These are phyloP conservation scores for Meda fulgida DNA, from an alignment of 2,797 vertebrate genomes.

Conservation along the genomic window DNA sequence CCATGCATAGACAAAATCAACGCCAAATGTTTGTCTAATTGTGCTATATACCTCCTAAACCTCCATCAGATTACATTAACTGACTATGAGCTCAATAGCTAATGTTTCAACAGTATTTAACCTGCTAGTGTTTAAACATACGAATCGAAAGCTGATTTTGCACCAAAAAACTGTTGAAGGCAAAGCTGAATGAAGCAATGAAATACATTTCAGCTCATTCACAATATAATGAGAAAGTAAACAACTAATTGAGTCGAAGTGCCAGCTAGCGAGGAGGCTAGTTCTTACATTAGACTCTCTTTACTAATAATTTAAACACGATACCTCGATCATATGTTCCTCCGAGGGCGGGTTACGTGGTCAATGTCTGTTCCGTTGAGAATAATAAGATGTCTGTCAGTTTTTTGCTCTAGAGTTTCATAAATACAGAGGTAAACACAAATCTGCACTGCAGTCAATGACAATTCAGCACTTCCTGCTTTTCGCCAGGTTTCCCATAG, in stretches of 20 bases:
- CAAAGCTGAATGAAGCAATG: neutral
- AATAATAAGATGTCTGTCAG: neutral
- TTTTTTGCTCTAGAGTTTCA: neutral
- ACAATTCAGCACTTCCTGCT: conserved; percentile 73
- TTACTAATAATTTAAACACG: neutral
- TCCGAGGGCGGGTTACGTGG: neutral
- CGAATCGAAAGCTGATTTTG: neutral
- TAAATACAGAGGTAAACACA: conserved; percentile 22
- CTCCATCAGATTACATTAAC: neutral
- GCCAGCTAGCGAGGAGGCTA: conserved; percentile 16
- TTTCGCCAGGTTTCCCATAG: conserved; percentile 66
- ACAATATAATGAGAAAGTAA: neutral
- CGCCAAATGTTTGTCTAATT: neutral
- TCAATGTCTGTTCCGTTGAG: neutral
- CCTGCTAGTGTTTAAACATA: neutral
- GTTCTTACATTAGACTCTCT: neutral
- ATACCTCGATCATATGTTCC: conserved; percentile 38
- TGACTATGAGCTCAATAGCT: neutral
- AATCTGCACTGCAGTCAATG: conserved; percentile 29
- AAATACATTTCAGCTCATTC: neutral
- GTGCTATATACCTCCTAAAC: neutral
- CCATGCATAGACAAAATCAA: neutral
- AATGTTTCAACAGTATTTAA: neutral
- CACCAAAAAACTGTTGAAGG: neutral
- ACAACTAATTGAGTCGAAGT: conserved; percentile 9